phyloP scores from a whole-genome alignment of 2,888 invertebrate genomes.

The Sabellastarte sp. region DNA sequence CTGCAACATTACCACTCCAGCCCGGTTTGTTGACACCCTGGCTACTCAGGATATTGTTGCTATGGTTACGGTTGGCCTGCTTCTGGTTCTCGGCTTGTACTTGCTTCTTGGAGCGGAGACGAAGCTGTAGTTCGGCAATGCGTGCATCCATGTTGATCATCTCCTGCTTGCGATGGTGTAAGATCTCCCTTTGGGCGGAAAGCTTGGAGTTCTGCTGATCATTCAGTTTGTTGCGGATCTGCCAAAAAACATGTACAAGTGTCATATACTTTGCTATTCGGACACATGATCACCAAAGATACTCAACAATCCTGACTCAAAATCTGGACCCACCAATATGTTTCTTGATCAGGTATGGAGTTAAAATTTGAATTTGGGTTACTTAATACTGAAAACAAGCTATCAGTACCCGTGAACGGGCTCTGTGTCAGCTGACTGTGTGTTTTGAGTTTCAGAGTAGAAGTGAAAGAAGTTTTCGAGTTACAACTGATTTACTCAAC shows the following conservation, averaged over 20 bases:
- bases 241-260: slow-evolving; percentile 48
- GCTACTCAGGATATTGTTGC: not conserved
- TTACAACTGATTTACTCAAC: too few relatives aligned
- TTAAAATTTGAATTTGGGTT: too few relatives aligned
- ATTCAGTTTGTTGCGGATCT: slow-evolving; percentile 95
- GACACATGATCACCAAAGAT: too few relatives aligned
- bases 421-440: too few relatives aligned
- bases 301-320: too few relatives aligned
- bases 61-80: not conserved
- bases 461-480: too few relatives aligned
- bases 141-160: slow-evolving; percentile 87
- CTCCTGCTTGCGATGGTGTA: slow-evolving; percentile 86
- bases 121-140: slow-evolving; percentile 89
- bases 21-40: slow-evolving; percentile 11
- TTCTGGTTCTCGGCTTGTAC: slow-evolving; percentile 65
- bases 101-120: slow-evolving; percentile 82
- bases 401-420: too few relatives aligned
- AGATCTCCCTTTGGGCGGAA: slow-evolving; percentile 82
- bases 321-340: too few relatives aligned
- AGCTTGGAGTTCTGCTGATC: slow-evolving; percentile 90
- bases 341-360: too few relatives aligned
- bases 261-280: too few relatives aligned
- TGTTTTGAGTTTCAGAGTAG: too few relatives aligned
- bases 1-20: slow-evolving; percentile 51
- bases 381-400: too few relatives aligned